These are phyloP conservation scores for Mycalesis mineus DNA, from an alignment of 2,888 invertebrate genomes.

Conservation along the genomic window DNA sequence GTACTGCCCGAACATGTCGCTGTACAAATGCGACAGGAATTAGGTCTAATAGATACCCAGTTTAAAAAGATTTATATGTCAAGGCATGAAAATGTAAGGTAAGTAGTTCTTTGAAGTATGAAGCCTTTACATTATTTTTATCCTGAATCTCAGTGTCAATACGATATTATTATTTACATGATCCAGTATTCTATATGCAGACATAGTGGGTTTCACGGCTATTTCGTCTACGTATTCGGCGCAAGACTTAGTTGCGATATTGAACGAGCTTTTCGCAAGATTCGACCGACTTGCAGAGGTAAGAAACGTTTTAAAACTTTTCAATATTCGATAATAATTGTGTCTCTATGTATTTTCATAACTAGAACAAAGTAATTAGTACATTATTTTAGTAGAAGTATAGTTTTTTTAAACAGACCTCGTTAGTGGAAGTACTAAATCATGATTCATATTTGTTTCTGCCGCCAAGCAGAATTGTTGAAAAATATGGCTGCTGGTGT, in stretches of 20 bases:
- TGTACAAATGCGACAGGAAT: constrained; percentile 96
- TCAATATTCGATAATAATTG: too few relatives aligned
- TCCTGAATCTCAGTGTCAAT: background rate
- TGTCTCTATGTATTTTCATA: too few relatives aligned
- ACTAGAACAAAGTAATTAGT: too few relatives aligned
- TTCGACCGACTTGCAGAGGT: constrained; percentile 94
- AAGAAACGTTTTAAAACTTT: constrained; percentile 28
- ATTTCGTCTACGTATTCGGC: constrained; percentile 97
- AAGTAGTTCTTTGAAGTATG: constrained; percentile 39
- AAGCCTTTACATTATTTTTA: background rate
- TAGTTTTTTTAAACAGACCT: too few relatives aligned
- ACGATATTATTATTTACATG: constrained; percentile 12
- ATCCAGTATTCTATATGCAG: constrained; percentile 95
- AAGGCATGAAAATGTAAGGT: constrained; percentile 97
- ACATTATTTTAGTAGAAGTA: too few relatives aligned
- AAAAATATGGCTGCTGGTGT: too few relatives aligned
- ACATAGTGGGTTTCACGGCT: constrained; percentile 98
- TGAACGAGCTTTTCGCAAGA: constrained; percentile 96
- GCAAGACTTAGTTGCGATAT: constrained; percentile 95
- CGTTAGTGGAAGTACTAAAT: too few relatives aligned
- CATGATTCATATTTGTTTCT: too few relatives aligned
- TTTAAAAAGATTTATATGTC: constrained; percentile 99
- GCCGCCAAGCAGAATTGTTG: too few relatives aligned
- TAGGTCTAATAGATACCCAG: constrained; percentile 94
- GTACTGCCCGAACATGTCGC: constrained; percentile 98